phyloP scores from a whole-genome alignment of 2,113 vertebrate genomes.

The Rhabdomys dilectus region DNA sequence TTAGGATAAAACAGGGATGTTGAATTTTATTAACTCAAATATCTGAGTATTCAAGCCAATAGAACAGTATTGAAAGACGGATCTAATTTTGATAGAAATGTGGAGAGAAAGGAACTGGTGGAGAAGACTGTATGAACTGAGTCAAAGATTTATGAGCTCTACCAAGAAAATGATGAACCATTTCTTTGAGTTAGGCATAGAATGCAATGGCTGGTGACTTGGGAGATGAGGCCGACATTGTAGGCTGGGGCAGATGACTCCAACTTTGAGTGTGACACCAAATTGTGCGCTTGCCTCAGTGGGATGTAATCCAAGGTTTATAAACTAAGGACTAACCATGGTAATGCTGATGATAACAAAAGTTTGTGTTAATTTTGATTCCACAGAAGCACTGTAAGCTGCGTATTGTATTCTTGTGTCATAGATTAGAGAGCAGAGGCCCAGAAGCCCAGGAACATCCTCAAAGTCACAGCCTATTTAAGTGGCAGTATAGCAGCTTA shows the following conservation, averaged over 20 bases:
- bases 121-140: background rate
- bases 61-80: background rate
- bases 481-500: background rate
- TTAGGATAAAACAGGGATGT: background rate
- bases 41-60: background rate
- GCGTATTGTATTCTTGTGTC: background rate
- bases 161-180: background rate
- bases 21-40: background rate
- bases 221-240: background rate
- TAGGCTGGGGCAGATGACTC: background rate
- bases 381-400: background rate
- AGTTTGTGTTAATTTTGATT: background rate
- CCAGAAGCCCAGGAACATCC: background rate
- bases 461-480: background rate
- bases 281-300: background rate
- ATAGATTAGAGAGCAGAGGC: background rate
- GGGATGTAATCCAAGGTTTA: background rate
- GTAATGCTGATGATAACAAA: background rate
- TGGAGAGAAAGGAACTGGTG: background rate
- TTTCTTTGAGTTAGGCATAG: background rate
- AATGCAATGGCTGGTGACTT: background rate
- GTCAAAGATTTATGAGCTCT: background rate
- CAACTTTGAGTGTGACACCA: background rate
- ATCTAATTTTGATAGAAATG: constrained; percentile 8
- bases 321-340: constrained; percentile 44